Conservation (phyloP, 2,113 vertebrate species). For the Eptesicus fuscus region DNA sequence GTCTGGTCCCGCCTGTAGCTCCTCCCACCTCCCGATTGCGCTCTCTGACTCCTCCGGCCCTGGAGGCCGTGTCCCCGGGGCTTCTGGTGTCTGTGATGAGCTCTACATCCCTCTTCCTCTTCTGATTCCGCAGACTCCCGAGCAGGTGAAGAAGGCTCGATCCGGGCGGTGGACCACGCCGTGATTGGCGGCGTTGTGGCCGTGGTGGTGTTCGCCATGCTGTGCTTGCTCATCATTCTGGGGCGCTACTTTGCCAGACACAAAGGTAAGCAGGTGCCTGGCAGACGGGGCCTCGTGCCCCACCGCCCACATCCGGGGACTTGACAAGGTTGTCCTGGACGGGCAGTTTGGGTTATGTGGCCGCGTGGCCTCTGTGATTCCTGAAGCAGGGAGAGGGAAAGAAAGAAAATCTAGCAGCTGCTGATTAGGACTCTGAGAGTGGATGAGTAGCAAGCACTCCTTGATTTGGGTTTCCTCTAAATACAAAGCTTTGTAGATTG, state of each 20-base stretch:
- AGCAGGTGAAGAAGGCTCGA: slow-evolving; percentile 91
- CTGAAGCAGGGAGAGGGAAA: neutral
- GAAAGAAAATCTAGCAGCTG: neutral
- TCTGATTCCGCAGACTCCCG: slow-evolving; percentile 90
- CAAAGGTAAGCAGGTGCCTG: slow-evolving; percentile 90
- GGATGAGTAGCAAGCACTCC: slow-evolving; percentile 1
- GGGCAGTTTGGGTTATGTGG: neutral
- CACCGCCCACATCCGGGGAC: neutral
- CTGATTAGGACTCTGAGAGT: neutral
- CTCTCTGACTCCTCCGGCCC: slow-evolving; percentile 55
- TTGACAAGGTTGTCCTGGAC: neutral
- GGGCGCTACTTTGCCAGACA: slow-evolving; percentile 99
- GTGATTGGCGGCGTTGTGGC: slow-evolving; percentile 98
- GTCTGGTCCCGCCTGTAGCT: slow-evolving; percentile 46
- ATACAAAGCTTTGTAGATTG: neutral
- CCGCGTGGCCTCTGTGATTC: neutral
- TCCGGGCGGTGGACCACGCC: slow-evolving; percentile 94
- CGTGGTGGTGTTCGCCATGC: slow-evolving; percentile 98
- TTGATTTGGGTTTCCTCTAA: slow-evolving; percentile 39
- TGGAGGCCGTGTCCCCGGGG: slow-evolving; percentile 53
- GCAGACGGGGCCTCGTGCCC: neutral
- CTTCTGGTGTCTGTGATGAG: neutral
- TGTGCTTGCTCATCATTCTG: slow-evolving; percentile 97
- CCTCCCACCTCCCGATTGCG: slow-evolving; percentile 64
- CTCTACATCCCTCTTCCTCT: slow-evolving; percentile 70